These are phyloP conservation scores for Trichomalopsis sarcophagae DNA, from an alignment of 1,140 invertebrate genomes.

Conservation along the genomic window DNA sequence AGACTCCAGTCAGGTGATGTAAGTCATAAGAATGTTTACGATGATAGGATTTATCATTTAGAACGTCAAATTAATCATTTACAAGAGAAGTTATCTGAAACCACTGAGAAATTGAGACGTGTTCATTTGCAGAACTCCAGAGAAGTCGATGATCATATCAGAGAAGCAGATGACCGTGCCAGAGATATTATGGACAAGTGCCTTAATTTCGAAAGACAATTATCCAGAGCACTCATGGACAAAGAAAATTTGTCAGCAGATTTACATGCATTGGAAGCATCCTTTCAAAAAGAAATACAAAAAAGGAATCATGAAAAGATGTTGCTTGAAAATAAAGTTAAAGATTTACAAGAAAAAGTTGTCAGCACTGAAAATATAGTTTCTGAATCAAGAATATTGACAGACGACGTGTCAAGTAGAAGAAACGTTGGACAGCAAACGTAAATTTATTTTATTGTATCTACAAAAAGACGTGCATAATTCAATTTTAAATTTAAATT, in stretches of 20 bases:
- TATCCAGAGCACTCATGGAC: slow-evolving; percentile 62
- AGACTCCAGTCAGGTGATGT: slow-evolving; percentile 62
- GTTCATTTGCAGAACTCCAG: slow-evolving; percentile 55
- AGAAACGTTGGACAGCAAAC: slow-evolving; percentile 41
- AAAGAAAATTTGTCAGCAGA: slow-evolving; percentile 64
- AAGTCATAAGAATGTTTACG: slow-evolving; percentile 72
- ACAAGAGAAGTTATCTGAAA: slow-evolving; percentile 59
- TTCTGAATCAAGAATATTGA: neutral
- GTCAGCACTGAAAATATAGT: slow-evolving; percentile 49
- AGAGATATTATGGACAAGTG: slow-evolving; percentile 65
- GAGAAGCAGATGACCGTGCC: slow-evolving; percentile 61
- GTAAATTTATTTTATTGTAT: slow-evolving; percentile 53
- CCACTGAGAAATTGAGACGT: slow-evolving; percentile 59
- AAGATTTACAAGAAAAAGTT: slow-evolving; percentile 64
- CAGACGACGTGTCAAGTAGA: slow-evolving; percentile 29
- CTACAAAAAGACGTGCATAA: slow-evolving; percentile 33
- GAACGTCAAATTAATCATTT: slow-evolving; percentile 61
- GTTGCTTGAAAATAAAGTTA: slow-evolving; percentile 64
- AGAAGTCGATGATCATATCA: slow-evolving; percentile 59
- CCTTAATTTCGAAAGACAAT: slow-evolving; percentile 62
- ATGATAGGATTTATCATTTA: slow-evolving; percentile 61
- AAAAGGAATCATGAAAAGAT: slow-evolving; percentile 65
- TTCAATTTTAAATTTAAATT: neutral
- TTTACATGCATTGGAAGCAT: slow-evolving; percentile 61
- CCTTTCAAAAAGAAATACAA: slow-evolving; percentile 66